phyloP scores from a whole-genome alignment of 2,888 invertebrate genomes.

The Mamestra brassicae region DNA sequence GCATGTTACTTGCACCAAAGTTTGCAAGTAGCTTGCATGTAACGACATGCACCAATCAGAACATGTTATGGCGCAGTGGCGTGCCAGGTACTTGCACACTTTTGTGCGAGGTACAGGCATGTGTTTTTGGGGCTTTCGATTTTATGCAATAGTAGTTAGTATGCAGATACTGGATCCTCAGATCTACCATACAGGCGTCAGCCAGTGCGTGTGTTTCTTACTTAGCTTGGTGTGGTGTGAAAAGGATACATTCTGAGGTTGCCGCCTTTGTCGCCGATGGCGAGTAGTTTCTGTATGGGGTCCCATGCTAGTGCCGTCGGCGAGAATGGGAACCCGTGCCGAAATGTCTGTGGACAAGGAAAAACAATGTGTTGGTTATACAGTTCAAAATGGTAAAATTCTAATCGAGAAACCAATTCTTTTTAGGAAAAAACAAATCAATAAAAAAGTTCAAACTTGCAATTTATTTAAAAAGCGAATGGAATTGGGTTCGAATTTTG shows the following conservation, averaged over 20 bases:
- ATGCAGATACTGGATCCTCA: not conserved
- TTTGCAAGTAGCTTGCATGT: too few species aligned
- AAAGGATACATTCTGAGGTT: conserved; percentile 99
- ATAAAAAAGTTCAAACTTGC: not conserved
- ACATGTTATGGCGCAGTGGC: too few species aligned
- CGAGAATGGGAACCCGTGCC: conserved; percentile 99
- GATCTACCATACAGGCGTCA: not conserved
- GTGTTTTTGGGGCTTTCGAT: too few species aligned
- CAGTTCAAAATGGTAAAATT: not conserved
- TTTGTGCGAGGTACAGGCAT: too few species aligned
- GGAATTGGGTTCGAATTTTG: conserved; percentile 31
- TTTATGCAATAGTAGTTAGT: not conserved
- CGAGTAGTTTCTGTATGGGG: conserved; percentile 98
- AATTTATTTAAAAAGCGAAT: conserved; percentile 38
- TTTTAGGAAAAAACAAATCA: not conserved
- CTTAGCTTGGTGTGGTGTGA: conserved; percentile 54
- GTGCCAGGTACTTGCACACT: too few species aligned
- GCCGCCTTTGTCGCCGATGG: conserved; percentile 98
- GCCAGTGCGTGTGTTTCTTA: not conserved
- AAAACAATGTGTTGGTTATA: conserved; percentile 28
- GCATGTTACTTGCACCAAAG: too few species aligned
- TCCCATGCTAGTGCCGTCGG: conserved; percentile 99
- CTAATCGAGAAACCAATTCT: not conserved
- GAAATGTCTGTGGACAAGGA: conserved; percentile 95
- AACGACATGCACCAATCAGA: too few species aligned